Evolutionary conservation across 1,140 invertebrate species (phyloP).

Genomic region (Eufriesea mexicana): DNA sequence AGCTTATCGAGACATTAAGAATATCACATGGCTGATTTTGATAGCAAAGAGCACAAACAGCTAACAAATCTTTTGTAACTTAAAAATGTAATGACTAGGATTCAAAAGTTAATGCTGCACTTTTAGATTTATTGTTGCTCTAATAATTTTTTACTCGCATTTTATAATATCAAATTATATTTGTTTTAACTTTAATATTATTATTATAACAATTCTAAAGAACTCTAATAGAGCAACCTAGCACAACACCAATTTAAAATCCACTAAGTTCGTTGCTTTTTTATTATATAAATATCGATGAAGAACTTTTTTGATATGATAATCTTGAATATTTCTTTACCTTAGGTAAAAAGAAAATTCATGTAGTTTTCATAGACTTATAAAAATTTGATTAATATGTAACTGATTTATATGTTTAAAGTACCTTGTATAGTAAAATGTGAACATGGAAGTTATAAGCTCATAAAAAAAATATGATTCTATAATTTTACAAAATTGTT

Average conservation of each 20-base stretch:
- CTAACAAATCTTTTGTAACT: constrained; percentile 20
- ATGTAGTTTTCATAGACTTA: constrained; percentile 10
- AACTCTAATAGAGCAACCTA: constrained; percentile 20
- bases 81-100: constrained; percentile 45
- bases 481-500: not conserved
- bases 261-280: not conserved
- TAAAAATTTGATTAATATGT: constrained; percentile 8
- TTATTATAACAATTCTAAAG: not conserved
- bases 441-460: constrained; percentile 4
- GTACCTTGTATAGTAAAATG: not conserved
- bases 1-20: constrained; percentile 2
- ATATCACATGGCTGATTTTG: constrained; percentile 1
- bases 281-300: not conserved
- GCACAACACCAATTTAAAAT: constrained; percentile 29
- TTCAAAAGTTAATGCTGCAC: constrained; percentile 32
- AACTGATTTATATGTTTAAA: constrained; percentile 16
- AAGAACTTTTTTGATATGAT: not conserved
- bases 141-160: constrained; percentile 8
- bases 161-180: not conserved
- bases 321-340: not conserved
- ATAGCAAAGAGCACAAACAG: constrained; percentile 32
- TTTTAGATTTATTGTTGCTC: constrained; percentile 17
- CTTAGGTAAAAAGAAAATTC: not conserved
- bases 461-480: not conserved
- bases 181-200: not conserved